Conservation (phyloP, 1,140 invertebrate genomes). For the Metaphire vulgaris region DNA sequence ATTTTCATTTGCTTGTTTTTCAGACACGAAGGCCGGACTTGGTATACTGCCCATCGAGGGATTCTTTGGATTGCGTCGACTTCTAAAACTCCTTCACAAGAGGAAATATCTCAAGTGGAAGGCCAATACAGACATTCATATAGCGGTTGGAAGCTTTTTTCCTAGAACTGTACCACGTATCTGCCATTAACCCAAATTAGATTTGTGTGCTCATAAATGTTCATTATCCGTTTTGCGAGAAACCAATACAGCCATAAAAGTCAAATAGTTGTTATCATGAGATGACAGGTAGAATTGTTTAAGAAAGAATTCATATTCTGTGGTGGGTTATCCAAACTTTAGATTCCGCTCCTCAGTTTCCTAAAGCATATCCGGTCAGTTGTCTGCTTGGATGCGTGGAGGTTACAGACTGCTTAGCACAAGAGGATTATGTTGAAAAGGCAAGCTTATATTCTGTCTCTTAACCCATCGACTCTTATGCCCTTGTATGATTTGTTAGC, state of each 20-base stretch:
- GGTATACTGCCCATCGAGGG: conserved; percentile 85
- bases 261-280: background rate
- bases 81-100: conserved; percentile 62
- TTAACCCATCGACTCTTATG: too few species aligned
- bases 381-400: conserved; percentile 84
- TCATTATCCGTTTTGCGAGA: background rate
- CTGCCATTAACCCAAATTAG: background rate
- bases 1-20: background rate
- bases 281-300: background rate
- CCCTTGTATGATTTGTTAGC: too few species aligned
- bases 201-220: background rate
- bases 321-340: background rate
- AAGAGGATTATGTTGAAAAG: conserved; percentile 69
- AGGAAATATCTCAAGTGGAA: conserved; percentile 68
- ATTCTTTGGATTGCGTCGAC: conserved; percentile 89
- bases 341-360: conserved; percentile 60
- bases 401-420: conserved; percentile 72
- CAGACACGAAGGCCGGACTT: conserved; percentile 86
- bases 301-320: conserved; percentile 3
- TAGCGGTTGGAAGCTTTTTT: conserved; percentile 56
- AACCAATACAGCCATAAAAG: background rate
- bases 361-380: conserved; percentile 72
- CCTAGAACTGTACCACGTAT: background rate
- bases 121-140: conserved; percentile 64
- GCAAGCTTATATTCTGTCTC: conserved; percentile 33